phyloP scores from a whole-genome alignment of 2,888 invertebrate species.

The Leucoptera coffeella region DNA sequence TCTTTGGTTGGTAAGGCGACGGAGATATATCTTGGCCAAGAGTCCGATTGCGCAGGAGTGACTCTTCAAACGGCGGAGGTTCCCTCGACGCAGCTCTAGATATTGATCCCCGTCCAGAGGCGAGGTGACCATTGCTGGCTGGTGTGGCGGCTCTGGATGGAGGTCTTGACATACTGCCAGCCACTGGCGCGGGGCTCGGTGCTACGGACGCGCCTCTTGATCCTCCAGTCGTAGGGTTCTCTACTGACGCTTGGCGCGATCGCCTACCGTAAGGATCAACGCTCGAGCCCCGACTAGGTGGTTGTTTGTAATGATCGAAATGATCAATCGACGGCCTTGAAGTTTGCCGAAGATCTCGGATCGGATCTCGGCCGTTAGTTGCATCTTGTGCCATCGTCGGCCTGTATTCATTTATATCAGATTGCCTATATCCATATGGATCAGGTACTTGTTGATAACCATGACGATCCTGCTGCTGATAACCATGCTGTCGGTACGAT shows the following conservation, averaged over 20 bases:
- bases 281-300: conserved; percentile 82
- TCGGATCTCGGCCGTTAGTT: conserved; percentile 25
- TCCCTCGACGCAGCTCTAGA: conserved; percentile 40
- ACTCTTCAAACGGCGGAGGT: conserved; percentile 73
- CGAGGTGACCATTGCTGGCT: conserved; percentile 61
- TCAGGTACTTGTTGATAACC: conserved; percentile 38
- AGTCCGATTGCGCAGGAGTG: conserved; percentile 70
- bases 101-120: conserved; percentile 55
- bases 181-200: conserved; percentile 66
- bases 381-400: conserved; percentile 17
- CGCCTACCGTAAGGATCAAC: conserved; percentile 76
- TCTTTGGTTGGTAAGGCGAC: conserved; percentile 80
- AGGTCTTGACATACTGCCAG: conserved; percentile 45
- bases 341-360: conserved; percentile 31
- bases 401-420: conserved; percentile 17
- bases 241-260: conserved; percentile 75
- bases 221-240: conserved; percentile 49
- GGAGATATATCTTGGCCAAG: conserved; percentile 87
- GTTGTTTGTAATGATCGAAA: conserved; percentile 90
- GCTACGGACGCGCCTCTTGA: conserved; percentile 67
- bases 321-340: conserved; percentile 71
- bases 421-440: conserved; percentile 20
- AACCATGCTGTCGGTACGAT: conserved; percentile 21
- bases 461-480: conserved; percentile 27
- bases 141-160: conserved; percentile 36